Base-by-base conservation (phyloP, 1,140 invertebrate species). In the honey bee (Apis mellifera) region DNA sequence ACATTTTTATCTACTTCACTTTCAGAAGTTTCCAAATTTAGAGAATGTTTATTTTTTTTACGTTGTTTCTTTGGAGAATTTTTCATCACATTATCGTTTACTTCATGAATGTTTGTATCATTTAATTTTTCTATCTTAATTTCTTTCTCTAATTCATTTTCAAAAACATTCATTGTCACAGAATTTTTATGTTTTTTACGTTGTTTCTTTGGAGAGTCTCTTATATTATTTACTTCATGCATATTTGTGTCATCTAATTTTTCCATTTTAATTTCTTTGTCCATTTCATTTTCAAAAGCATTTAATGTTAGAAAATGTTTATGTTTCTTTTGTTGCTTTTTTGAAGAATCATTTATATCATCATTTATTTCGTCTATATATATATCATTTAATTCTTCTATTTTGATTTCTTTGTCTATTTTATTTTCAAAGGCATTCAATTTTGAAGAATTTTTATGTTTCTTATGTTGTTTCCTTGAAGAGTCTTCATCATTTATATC, bases 401-500 rank as follows among this genome's bases (percentile, higher is more conserved):
- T 42, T 42, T 42, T 42, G 7, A 42, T 42, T 32, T 42, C 32
- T 42, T 42, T 42, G 5, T 42, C 32, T 42, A 15, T 7, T 32
- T 72, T 57, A 42, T 23, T 42, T 54, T 62, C 68, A 11, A 26
- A 50, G 21, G 8, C 13, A 1, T 12, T 50, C 13, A 23, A 11
- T 15, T 70, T 70, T 7, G 32, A 3, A 21, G 50, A n/a, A 23
- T 65, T 4, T 59, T 52, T 71, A 12, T 9, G 23, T 69, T 57
- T 83, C 8, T 55, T 83, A 48, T 21, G 23, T 52, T 62, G 66
- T 13, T 84, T 84, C 50, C 60, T 81, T 9, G 54, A 17, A 21
- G 19, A 54, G 1, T 32, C 54, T 64, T 73, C 17, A n/a, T 32
- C 11, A 9, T 42, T 13, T 8, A 32, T 12, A 17, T 80, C n/a